Conservation (phyloP, 2,888 invertebrate genomes). For the Drosophila picticornis region DNA sequence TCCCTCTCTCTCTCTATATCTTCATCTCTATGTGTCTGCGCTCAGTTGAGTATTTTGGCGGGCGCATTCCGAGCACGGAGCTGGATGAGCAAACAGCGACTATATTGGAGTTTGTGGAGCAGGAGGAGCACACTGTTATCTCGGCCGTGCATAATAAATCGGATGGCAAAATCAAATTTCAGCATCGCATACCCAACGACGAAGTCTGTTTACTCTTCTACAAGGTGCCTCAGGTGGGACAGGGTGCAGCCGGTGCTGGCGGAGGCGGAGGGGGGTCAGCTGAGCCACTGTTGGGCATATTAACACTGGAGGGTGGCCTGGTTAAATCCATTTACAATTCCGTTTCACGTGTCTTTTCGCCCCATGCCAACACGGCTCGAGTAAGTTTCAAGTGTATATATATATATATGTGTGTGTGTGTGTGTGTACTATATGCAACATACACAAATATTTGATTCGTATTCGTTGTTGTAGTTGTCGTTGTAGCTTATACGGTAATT, state of each 20-base stretch:
- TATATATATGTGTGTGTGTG: background rate
- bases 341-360: constrained; percentile 85
- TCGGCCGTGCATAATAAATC: constrained; percentile 85
- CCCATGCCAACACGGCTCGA: constrained; percentile 82
- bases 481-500: constrained; percentile 51
- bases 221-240: constrained; percentile 85
- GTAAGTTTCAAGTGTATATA: constrained; percentile 69
- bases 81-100: constrained; percentile 83
- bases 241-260: constrained; percentile 5
- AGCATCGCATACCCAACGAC: constrained; percentile 85
- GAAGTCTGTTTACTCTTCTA: constrained; percentile 85
- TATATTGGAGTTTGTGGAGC: constrained; percentile 86
- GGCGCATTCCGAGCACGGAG: constrained; percentile 74
- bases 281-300: constrained; percentile 84
- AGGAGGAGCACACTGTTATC: constrained; percentile 85
- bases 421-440: background rate
- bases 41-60: constrained; percentile 84
- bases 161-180: constrained; percentile 85
- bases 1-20: background rate
- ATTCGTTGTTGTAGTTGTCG: constrained; percentile 31
- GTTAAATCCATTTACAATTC: constrained; percentile 86
- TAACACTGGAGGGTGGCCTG: constrained; percentile 85
- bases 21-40: background rate
- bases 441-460: constrained; percentile 24
- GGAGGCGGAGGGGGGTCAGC: constrained; percentile 16